Evolutionary conservation across 2,113 vertebrate genomes (phyloP), one percentile per base, ranked within the genome.

Genomic region (Cyanistes caeruleus): DNA sequence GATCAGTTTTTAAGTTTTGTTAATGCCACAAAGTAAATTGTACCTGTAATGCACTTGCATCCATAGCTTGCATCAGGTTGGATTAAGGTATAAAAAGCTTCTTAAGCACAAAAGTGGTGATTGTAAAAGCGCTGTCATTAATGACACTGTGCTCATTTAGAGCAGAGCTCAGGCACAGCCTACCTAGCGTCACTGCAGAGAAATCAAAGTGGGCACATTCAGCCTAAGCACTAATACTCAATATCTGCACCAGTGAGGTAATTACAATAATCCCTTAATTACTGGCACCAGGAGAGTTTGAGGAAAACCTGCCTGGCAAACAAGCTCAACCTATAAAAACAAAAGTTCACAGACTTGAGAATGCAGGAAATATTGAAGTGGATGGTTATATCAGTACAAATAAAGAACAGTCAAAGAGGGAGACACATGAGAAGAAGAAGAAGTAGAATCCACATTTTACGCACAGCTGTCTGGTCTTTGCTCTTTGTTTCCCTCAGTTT

Each of bases 181-280:
- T 89, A 10, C 81, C 84, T 30, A 97, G 97, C 62, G 53, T 92
- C 97, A 76, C 84, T 87, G 68, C 5, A 89, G 76, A 49, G 91
- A 95, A 95, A 96, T 63, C 96, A 95, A 95, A 87, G 93, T 63
- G 84, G 95, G 85, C 77, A 90, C 52, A 52, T 79, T 94, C 87
- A 94, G 59, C 65, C 87, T 73, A 49, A 95, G 76, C 0, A 0
- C 70, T 84, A 96, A 93, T 90, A 89, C 90, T 94, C 87, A 92
- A 51, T 92, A 95, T 96, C 91, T 95, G 90, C 84, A 92, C 88
- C 95, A 92, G 25, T 28, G 53, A 89, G 80, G 94, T 93, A 93
- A 97, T 93, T 90, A 91, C 5, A 23, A 70, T 97, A 97, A 97
- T 96, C 96, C 86, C 49, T 95, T 96, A 97, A 97, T 96, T 97